phyloP scores from a whole-genome alignment of 2,888 invertebrate species.

The Andrena bicolor region DNA sequence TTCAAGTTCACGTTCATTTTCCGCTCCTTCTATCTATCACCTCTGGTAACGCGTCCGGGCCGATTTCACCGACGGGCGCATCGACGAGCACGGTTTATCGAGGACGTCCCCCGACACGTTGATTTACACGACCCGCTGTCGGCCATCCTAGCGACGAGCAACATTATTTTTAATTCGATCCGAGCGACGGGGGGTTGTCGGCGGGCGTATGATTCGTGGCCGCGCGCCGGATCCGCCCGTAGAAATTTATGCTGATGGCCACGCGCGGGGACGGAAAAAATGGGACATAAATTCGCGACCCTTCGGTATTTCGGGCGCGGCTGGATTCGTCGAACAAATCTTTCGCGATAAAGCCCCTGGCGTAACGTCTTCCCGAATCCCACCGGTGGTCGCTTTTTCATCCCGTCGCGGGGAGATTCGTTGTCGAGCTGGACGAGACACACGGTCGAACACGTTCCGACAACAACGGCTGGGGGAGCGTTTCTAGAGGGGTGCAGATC shows the following conservation, averaged over 20 bases:
- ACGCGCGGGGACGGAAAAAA: slow-evolving; percentile 26
- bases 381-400: background rate
- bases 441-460: background rate
- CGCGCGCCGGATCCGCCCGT: slow-evolving; percentile 8
- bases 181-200: slow-evolving; percentile 41
- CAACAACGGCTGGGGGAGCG: slow-evolving; percentile 19
- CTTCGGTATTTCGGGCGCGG: slow-evolving; percentile 15
- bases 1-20: background rate
- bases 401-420: background rate
- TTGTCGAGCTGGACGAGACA: background rate
- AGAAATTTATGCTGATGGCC: slow-evolving; percentile 44
- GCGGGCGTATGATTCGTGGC: slow-evolving; percentile 50
- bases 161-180: slow-evolving; percentile 66
- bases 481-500: background rate
- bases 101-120: slow-evolving; percentile 36
- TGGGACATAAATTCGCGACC: slow-evolving; percentile 40
- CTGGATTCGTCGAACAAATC: slow-evolving; percentile 23
- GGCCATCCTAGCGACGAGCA: slow-evolving; percentile 16
- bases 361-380: slow-evolving; percentile 3
- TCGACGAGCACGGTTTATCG: slow-evolving; percentile 48
- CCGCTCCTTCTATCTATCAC: slow-evolving; percentile 1
- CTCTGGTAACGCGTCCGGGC: slow-evolving; percentile 8
- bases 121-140: slow-evolving; percentile 54
- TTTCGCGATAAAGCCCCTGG: slow-evolving; percentile 6
- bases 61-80: slow-evolving; percentile 21